Conservation (phyloP, 2,797 vertebrate genomes). For the Pachyuromys duprasi region DNA sequence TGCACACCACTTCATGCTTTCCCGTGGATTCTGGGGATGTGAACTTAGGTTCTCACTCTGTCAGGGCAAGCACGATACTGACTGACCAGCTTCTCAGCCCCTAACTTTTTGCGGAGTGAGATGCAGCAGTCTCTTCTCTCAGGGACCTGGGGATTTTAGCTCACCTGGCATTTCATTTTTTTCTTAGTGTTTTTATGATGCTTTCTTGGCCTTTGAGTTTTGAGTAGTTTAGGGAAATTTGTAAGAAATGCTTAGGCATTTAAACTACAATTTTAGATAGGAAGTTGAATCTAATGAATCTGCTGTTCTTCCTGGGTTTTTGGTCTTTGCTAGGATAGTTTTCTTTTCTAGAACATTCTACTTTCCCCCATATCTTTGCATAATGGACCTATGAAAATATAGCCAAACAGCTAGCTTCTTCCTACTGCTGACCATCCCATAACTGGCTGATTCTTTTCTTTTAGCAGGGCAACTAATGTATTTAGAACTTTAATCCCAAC, state of each 20-base stretch:
- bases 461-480: background rate
- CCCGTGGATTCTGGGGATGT: background rate
- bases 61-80: background rate
- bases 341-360: background rate
- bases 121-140: background rate
- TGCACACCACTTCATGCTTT: background rate
- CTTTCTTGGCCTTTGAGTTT: background rate
- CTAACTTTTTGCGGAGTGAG: background rate
- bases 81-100: background rate
- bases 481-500: conserved; percentile 3
- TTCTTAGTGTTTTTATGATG: background rate
- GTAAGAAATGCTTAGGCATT: background rate
- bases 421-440: background rate
- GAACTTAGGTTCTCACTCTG: background rate
- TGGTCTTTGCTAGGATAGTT: background rate
- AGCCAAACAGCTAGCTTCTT: background rate
- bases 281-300: background rate
- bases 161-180: background rate
- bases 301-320: background rate
- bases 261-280: background rate
- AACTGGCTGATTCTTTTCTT: background rate
- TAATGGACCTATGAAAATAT: background rate
- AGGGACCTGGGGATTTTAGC: background rate
- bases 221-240: background rate
- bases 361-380: background rate